A percentile compares a stretch with the other conserved stretches of the same genome.
phyloP scores from a whole-genome alignment of 1,140 invertebrate species.

The Heliconius melpomene region DNA sequence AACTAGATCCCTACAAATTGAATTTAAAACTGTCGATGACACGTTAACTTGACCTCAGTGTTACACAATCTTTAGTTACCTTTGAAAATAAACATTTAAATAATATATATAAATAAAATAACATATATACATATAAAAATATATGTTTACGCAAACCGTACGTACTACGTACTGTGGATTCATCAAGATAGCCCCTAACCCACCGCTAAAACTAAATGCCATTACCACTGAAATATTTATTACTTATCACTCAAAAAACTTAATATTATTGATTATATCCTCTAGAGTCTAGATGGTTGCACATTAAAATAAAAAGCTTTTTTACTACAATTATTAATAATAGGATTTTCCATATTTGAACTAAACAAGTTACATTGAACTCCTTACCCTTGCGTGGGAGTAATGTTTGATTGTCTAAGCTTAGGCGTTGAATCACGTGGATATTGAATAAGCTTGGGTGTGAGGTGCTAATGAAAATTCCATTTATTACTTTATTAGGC shows the following conservation, averaged over 20 bases:
- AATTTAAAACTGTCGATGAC: constrained; percentile 9
- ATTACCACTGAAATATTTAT: background rate
- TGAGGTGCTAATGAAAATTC: constrained; percentile 34
- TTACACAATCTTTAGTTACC: background rate
- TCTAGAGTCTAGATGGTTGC: background rate
- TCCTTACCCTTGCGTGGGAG: constrained; percentile 39
- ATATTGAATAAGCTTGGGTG: constrained; percentile 33
- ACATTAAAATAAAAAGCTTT: background rate
- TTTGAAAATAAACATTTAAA: background rate
- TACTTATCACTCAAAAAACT: background rate
- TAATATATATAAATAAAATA: too few species aligned
- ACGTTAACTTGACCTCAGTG: constrained; percentile 13
- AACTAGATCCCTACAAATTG: constrained; percentile 7
- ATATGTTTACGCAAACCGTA: too few species aligned
- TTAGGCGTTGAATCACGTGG: constrained; percentile 36
- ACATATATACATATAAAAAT: too few species aligned
- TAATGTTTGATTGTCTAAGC: constrained; percentile 40
- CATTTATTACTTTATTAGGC: background rate
- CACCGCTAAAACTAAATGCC: too few species aligned
- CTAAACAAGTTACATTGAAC: constrained; percentile 30
- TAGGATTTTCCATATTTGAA: constrained; percentile 2
- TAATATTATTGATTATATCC: background rate
- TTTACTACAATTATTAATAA: background rate
- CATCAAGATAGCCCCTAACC: too few species aligned
- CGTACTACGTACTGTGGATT: too few species aligned